Percentiles rank a stretch among this genome's conserved stretches.
phyloP scores from a whole-genome alignment of 2,888 invertebrate species.

The Calliphora vomitoria region DNA sequence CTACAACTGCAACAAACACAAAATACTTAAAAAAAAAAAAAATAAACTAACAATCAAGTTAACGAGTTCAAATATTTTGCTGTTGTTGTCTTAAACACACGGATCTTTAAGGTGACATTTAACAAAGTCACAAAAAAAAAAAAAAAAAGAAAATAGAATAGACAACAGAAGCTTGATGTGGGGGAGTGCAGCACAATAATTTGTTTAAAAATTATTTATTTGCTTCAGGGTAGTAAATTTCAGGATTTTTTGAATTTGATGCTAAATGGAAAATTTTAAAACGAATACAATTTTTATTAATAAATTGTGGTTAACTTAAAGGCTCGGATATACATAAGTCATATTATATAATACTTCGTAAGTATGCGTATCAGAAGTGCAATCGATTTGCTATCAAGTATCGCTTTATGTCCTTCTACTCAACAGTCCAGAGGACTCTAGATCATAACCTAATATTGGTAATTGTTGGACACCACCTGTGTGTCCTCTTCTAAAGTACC shows the following conservation, averaged over 20 bases:
- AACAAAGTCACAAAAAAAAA: slow-evolving; percentile 15
- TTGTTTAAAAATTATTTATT: slow-evolving; percentile 36
- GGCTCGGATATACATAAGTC: too few species aligned
- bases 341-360: too few species aligned
- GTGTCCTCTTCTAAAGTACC: too few species aligned
- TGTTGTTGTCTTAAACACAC: slow-evolving; percentile 66
- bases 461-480: too few species aligned
- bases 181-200: slow-evolving; percentile 28
- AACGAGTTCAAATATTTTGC: slow-evolving; percentile 70
- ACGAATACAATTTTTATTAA: too few species aligned
- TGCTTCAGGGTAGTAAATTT: neutral
- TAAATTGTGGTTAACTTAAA: too few species aligned
- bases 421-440: too few species aligned
- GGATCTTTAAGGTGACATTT: slow-evolving; percentile 66
- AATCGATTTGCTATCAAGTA: too few species aligned
- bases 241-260: neutral
- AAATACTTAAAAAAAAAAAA: neutral
- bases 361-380: too few species aligned
- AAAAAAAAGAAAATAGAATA: neutral
- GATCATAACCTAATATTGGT: too few species aligned
- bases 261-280: too few species aligned
- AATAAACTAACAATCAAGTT: slow-evolving; percentile 67
- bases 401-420: too few species aligned
- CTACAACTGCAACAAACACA: slow-evolving; percentile 35
- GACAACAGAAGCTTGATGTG: slow-evolving; percentile 9